Percentiles rank a stretch among this genome's conserved stretches.
Conservation (phyloP, 2,113 vertebrate genomes). For the Pungitius pungitius region DNA sequence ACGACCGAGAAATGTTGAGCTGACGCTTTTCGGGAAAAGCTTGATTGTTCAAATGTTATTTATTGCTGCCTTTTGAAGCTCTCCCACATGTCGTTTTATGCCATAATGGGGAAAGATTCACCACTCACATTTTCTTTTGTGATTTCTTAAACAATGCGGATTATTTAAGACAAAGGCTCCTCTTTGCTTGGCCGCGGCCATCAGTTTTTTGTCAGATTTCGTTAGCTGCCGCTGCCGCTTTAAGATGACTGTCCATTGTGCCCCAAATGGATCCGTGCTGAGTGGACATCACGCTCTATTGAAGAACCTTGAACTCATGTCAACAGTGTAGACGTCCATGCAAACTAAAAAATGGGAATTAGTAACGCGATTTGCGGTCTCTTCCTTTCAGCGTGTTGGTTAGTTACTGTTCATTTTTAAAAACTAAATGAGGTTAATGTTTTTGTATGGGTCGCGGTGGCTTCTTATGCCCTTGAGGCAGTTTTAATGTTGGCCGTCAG, state of each 20-base stretch:
- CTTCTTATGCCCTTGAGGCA: conserved; percentile 5
- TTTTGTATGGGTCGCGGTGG: neutral
- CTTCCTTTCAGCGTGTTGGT: no score
- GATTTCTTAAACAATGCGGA: neutral
- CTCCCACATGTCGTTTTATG: neutral
- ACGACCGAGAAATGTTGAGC: neutral
- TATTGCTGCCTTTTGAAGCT: neutral
- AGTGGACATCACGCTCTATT: neutral
- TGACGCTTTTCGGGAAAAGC: neutral
- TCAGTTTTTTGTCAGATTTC: neutral
- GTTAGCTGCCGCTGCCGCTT: neutral
- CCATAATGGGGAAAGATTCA: neutral
- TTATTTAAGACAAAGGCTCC: neutral
- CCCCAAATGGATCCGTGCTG: neutral
- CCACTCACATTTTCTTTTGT: neutral
- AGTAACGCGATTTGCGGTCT: no score
- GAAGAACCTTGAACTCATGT: neutral
- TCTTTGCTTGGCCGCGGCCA: neutral
- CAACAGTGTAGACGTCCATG: neutral
- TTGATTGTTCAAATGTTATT: no score
- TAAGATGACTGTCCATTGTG: neutral
- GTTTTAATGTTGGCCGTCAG: conserved; percentile 18
- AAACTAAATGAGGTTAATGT: neutral
- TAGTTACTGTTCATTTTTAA: no score
- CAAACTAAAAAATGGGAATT: neutral